Percentiles rank a stretch among this genome's conserved stretches.
Evolutionary conservation across 2,113 vertebrate genomes (phyloP).

Genomic region (Tragelaphus strepsiceros): DNA sequence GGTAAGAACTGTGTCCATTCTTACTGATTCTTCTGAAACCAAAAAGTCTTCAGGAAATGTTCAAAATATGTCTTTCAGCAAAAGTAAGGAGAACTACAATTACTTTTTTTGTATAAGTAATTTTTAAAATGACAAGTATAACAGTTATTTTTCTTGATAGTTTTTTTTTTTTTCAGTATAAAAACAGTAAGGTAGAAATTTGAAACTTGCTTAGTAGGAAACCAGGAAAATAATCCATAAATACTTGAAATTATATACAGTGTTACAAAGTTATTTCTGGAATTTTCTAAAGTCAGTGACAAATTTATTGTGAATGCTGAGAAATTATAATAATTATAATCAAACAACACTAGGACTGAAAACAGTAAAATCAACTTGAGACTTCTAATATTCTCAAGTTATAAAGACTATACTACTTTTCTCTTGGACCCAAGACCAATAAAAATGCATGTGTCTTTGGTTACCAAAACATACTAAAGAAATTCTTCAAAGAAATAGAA

Average conservation of each 20-base stretch:
- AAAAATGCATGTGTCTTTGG: background rate
- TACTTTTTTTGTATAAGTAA: background rate
- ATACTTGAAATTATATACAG: background rate
- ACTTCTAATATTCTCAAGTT: background rate
- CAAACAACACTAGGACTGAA: background rate
- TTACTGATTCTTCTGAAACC: background rate
- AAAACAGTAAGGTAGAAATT: background rate
- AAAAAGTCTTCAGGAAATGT: background rate
- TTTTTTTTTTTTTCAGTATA: background rate
- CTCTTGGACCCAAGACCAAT: background rate
- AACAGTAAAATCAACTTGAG: background rate
- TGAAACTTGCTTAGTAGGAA: background rate
- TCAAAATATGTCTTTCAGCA: background rate
- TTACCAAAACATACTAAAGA: background rate
- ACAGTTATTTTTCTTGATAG: background rate
- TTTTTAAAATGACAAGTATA: background rate
- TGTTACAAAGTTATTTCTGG: background rate
- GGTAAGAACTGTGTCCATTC: background rate
- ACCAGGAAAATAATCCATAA: background rate
- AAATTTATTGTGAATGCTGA: background rate
- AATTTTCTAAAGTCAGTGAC: background rate
- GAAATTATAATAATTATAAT: background rate
- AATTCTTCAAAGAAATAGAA: slow-evolving; percentile 11
- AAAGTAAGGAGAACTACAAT: background rate
- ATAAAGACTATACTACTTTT: background rate